Percentiles rank a stretch among this genome's conserved stretches.
Evolutionary conservation across 2,888 invertebrate genomes (phyloP).

Genomic region (Entomobrya multifasciata): DNA sequence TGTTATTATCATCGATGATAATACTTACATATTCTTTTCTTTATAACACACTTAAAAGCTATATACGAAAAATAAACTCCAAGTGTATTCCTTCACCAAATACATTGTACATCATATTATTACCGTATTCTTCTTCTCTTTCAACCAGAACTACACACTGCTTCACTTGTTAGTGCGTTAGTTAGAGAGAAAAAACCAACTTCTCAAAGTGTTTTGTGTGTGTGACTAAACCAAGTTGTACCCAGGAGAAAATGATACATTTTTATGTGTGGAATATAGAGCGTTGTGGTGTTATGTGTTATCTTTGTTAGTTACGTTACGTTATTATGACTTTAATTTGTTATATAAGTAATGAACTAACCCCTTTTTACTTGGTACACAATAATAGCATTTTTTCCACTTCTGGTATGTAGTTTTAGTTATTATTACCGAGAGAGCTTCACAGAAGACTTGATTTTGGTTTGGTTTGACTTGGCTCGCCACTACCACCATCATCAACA

Average conservation of each 20-base stretch:
- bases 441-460: slow-evolving; percentile 29
- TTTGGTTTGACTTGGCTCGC: slow-evolving; percentile 55
- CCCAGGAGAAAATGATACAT: slow-evolving; percentile 7
- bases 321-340: slow-evolving; percentile 67
- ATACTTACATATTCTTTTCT: slow-evolving; percentile 55
- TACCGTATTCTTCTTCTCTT: neutral
- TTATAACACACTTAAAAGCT: neutral
- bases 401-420: slow-evolving; percentile 1
- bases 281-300: slow-evolving; percentile 42
- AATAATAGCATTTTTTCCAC: slow-evolving; percentile 31
- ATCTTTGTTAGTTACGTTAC: slow-evolving; percentile 61
- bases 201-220: slow-evolving; percentile 26
- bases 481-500: slow-evolving; percentile 3
- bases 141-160: no score
- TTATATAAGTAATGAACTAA: slow-evolving; percentile 61
- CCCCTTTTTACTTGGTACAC: slow-evolving; percentile 47
- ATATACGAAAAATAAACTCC: neutral
- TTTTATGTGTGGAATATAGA: neutral
- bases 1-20: slow-evolving; percentile 65
- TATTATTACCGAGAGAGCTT: slow-evolving; percentile 47
- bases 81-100: neutral
- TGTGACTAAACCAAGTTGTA: slow-evolving; percentile 15
- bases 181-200: neutral
- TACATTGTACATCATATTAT: neutral
- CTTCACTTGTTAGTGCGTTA: slow-evolving; percentile 22